phyloP scores from a whole-genome alignment of 2,888 invertebrate genomes.

The Halictus ligatus region DNA sequence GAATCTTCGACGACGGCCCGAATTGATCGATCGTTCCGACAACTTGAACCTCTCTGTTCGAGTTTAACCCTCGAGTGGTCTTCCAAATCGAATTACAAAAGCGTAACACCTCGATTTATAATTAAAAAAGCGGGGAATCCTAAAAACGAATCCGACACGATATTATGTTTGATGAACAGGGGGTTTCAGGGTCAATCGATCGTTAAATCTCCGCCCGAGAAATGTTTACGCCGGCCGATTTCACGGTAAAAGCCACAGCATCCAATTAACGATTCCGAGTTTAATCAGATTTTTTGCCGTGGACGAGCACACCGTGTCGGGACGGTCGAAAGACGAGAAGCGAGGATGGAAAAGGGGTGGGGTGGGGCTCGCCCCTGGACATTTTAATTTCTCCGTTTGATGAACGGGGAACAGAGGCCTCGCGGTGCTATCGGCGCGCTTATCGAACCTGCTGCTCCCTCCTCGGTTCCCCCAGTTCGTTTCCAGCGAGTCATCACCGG shows the following conservation, averaged over 20 bases:
- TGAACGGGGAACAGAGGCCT: constrained; percentile 5
- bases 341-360: background rate
- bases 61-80: background rate
- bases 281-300: background rate
- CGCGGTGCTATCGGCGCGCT: constrained; percentile 5
- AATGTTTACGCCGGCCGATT: background rate
- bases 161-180: background rate
- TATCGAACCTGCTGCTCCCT: constrained; percentile 26
- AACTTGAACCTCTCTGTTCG: background rate
- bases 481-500: constrained; percentile 22
- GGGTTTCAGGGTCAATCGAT: background rate
- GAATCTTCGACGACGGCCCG: background rate
- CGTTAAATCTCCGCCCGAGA: background rate
- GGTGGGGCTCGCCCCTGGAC: background rate
- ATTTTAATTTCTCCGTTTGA: constrained; percentile 32
- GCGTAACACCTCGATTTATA: background rate
- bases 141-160: background rate
- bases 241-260: background rate
- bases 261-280: constrained; percentile 4
- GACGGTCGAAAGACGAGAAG: background rate
- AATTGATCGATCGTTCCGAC: background rate
- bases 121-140: background rate
- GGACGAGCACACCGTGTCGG: background rate
- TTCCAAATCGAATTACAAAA: background rate
- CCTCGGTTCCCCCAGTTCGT: background rate